These are phyloP conservation scores for Lepetodrilus schrolli DNA, from an alignment of 2,888 invertebrate species.

Conservation along the genomic window DNA sequence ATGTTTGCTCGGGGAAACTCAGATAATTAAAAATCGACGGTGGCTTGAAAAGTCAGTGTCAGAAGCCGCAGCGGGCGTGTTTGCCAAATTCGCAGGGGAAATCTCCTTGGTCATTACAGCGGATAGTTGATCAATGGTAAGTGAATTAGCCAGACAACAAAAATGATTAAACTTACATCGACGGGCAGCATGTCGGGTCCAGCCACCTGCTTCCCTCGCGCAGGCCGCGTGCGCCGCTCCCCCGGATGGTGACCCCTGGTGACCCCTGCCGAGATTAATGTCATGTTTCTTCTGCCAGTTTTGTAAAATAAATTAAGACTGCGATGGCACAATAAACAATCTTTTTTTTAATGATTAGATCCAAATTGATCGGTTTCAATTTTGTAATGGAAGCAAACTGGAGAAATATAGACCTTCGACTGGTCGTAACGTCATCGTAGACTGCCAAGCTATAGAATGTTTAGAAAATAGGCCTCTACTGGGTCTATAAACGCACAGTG, in stretches of 20 bases:
- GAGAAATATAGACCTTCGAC: too few species aligned
- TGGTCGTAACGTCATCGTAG: too few species aligned
- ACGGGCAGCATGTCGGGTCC: constrained; percentile 35
- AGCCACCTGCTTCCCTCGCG: constrained; percentile 37
- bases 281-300: constrained; percentile 34
- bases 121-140: constrained; percentile 51
- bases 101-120: constrained; percentile 48
- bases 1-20: constrained; percentile 34
- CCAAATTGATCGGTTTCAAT: too few species aligned
- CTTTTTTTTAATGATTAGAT: constrained; percentile 25
- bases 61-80: constrained; percentile 38
- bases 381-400: too few species aligned
- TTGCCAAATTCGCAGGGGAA: constrained; percentile 49
- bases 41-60: constrained; percentile 37
- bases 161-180: constrained; percentile 55
- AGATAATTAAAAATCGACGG: constrained; percentile 42
- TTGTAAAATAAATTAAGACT: too few species aligned
- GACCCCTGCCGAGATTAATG: constrained; percentile 33
- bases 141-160: constrained; percentile 50
- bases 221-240: background rate
- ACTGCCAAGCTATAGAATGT: too few species aligned
- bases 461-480: too few species aligned
- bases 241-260: constrained; percentile 23
- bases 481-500: too few species aligned
- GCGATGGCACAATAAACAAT: too few species aligned